Evolutionary conservation across 2,888 invertebrate genomes (phyloP), one percentile per base, ranked within the genome.

Genomic region (Stenichneumon culpator): DNA sequence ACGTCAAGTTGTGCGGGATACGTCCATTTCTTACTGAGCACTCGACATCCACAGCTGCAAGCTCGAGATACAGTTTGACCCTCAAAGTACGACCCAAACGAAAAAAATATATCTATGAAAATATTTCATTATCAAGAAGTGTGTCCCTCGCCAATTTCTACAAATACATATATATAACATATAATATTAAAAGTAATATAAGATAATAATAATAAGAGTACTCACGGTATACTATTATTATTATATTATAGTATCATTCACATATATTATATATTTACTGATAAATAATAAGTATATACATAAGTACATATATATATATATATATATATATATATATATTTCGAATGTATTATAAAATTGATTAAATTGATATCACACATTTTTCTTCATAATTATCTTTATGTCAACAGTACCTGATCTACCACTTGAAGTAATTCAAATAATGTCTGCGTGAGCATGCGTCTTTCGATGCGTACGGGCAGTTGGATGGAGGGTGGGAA

Each of bases 401-500:
- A 47, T 3, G 16, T 39, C 39, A 16, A 47, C 14, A 3, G 44
- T 47, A 3, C 3, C 14, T 16, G 44, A 47, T 16, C 4, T 16
- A 4, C 16, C 4, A 3, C 1, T 47, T 16, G 3, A 47, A 47
- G 0, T 11, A 39, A 39, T 39, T 11, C 0, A 1, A 39, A 39
- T 39, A 39, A 39, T 39, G 69, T 50, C 3, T n/a, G 69, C 32
- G 74, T 32, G 32, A 36, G 32, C 28, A 9, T 32, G 69, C 25
- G 25, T 39, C 16, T n/a, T 3, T n/a, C 6, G 69, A 47, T 19
- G 2, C 16, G 69, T 32, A 19, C 39, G 28, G 22, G 57, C n/a
- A 25, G 22, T 16, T 19, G n/a, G 19, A 54, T 25, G 19, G 68
- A 74, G 68, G 79, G 65, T 67, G 69, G 39, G 70, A 57, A 44